phyloP scores from a whole-genome alignment of 2,888 invertebrate species.

The Spialia ferax region DNA sequence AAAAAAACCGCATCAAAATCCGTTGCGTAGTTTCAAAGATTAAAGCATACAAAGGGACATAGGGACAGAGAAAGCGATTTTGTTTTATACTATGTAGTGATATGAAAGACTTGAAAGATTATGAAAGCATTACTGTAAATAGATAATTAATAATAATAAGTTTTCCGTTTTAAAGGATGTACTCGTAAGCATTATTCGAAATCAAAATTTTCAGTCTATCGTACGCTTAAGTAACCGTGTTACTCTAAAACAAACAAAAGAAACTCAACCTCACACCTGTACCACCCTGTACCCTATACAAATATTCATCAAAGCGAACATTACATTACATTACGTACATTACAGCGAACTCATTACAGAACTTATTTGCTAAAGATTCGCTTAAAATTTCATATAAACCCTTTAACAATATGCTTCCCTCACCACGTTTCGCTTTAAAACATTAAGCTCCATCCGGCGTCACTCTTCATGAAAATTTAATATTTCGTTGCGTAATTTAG shows the following conservation, averaged over 20 bases:
- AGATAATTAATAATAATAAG: no score
- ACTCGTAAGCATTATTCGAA: no score
- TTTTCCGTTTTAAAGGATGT: no score
- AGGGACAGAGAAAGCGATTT: no score
- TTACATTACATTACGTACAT: not conserved
- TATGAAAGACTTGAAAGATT: no score
- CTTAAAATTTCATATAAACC: conserved; percentile 21
- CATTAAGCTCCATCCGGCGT: conserved; percentile 51
- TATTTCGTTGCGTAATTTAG: conserved; percentile 53
- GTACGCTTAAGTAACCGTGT: no score
- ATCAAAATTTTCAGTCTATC: no score
- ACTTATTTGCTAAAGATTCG: conserved; percentile 23
- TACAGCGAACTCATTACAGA: conserved; percentile 10
- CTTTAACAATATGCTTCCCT: conserved; percentile 42
- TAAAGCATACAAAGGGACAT: no score
- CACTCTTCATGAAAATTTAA: conserved; percentile 56
- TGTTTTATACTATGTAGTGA: no score
- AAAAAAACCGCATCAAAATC: no score
- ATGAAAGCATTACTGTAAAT: no score
- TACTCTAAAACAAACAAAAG: not conserved
- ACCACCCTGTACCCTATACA: not conserved
- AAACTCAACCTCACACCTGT: not conserved
- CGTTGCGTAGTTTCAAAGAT: no score
- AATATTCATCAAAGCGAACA: not conserved
- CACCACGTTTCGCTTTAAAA: conserved; percentile 54